Base-by-base conservation (phyloP, 1,140 invertebrate genomes). In the Halesus radiatus region DNA sequence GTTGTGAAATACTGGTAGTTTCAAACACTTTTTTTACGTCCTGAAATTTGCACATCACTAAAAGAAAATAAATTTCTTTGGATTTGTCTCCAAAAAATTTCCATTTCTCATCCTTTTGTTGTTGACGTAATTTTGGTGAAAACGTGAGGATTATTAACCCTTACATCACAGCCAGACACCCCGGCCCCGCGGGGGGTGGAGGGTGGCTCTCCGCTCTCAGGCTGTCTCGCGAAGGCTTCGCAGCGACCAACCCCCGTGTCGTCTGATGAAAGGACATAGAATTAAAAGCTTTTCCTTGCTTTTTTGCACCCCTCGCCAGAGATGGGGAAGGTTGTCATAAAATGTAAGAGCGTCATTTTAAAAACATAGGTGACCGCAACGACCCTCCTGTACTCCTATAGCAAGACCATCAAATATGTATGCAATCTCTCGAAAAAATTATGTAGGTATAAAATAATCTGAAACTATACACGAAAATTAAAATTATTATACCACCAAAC, bases 281-380 rank as follows among this genome's bases (percentile, higher is more conserved):
- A 83, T 83, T 83, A 83, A 83, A 83, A 83, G 81, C 81, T 80
- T 83, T 83, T 83, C 79, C 81, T 83, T 83, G 81, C 81, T 83
- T 83, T 80, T 82, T 83, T 80, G 78, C 81, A 79, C 66, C 68
- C 75, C 68, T 68, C 22, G 45, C 18, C 16, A 3, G 32, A 10
- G 32, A 18, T 70, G 45, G 56, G 76, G 60, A 45, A 54, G 58
- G 58, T 78, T 76, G 81, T 80, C 78, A 80, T 80, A 83, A 80
- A 83, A 83, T 80, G 74, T 76, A 74, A 64, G 70, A 62, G 68
- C 70, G 56, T 50, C 60, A 81, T 64, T 72, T 76, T 58, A 53
- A 29, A 10, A 20, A 45, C 10, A 1, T 45, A 45, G 37, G 37
- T 45, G 37, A 13, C 37, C 13, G 37, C 8, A 45, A 45, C 10